Conservation (phyloP, 1,140 invertebrate species). For the Bilobella aurantiaca region DNA sequence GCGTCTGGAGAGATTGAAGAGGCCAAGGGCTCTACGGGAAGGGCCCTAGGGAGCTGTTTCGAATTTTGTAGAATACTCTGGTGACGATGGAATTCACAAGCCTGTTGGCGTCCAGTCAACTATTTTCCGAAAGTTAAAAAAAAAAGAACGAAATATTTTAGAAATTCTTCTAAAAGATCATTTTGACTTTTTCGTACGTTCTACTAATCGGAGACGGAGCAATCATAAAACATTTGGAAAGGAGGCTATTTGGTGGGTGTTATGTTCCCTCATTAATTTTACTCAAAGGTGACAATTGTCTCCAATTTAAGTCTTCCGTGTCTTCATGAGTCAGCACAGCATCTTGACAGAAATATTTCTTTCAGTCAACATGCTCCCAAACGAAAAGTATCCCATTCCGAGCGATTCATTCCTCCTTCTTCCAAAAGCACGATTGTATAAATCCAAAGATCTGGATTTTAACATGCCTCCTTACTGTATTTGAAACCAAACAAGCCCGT, state of each 20-base stretch:
- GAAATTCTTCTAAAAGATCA: slow-evolving; percentile 7
- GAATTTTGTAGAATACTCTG: too few relatives aligned
- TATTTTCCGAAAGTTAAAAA: slow-evolving; percentile 15
- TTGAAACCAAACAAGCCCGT: too few relatives aligned
- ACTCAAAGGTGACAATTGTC: slow-evolving; percentile 25
- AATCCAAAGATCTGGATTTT: too few relatives aligned
- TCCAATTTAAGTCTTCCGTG: slow-evolving; percentile 14
- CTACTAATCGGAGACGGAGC: background rate
- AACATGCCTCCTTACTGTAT: too few relatives aligned
- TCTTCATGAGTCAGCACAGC: background rate
- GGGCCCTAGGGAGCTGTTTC: too few relatives aligned
- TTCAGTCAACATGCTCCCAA: background rate
- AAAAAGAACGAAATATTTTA: background rate
- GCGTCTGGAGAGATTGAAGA: background rate
- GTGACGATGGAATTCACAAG: slow-evolving; percentile 16
- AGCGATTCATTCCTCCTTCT: background rate
- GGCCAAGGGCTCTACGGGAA: slow-evolving; percentile 6
- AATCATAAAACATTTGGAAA: background rate
- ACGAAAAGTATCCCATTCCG: background rate
- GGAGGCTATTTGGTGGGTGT: background rate
- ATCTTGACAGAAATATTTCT: background rate
- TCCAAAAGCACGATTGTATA: too few relatives aligned
- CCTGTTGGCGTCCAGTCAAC: slow-evolving; percentile 24
- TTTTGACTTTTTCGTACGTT: too few relatives aligned
- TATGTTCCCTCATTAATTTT: slow-evolving; percentile 22